Evolutionary conservation across 2,888 invertebrate genomes (phyloP).

Genomic region (Drosophila fungiperda): DNA sequence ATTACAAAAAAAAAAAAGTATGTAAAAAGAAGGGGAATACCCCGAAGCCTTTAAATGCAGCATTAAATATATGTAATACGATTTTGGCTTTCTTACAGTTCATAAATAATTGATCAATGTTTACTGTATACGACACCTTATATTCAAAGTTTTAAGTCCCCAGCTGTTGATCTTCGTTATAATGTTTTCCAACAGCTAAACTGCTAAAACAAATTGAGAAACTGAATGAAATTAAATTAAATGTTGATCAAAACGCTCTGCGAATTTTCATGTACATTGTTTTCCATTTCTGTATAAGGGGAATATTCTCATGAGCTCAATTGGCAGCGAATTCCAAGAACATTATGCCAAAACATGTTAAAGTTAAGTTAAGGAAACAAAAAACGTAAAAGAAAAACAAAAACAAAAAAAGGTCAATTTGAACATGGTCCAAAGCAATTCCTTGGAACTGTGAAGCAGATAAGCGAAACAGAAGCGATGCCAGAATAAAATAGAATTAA

Average conservation of each 20-base stretch:
- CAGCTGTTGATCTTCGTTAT: too few species aligned
- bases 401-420: background rate
- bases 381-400: background rate
- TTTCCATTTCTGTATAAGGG: background rate
- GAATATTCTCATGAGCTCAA: background rate
- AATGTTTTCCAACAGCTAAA: background rate
- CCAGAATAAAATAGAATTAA: background rate
- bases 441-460: background rate
- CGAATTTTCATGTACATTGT: background rate
- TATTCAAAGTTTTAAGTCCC: too few species aligned
- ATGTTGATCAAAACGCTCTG: background rate
- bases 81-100: too few species aligned
- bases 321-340: conserved; percentile 1
- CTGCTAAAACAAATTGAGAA: background rate
- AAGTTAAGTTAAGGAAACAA: background rate
- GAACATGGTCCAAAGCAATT: conserved; percentile 1
- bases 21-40: background rate
- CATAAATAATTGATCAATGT: too few species aligned
- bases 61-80: too few species aligned
- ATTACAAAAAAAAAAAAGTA: background rate
- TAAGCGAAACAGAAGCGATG: background rate
- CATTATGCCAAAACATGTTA: background rate
- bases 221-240: background rate
- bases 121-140: too few species aligned
- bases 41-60: too few species aligned